Conservation (phyloP, 2,113 vertebrate genomes). For the Daphoenositta chrysoptera region DNA sequence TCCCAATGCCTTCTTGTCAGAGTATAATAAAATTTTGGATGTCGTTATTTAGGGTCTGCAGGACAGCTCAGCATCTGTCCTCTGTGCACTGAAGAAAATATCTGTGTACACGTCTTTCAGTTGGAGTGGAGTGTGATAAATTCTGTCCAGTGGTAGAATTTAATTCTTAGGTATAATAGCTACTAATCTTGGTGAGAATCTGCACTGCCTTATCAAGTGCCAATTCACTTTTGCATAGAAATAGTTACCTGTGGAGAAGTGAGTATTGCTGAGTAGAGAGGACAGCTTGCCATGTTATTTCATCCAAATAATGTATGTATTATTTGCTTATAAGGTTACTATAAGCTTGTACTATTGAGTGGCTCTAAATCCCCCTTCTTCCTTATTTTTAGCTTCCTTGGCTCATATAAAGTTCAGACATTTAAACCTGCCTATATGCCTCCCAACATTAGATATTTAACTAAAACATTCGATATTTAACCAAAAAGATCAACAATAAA, state of each 20-base stretch:
- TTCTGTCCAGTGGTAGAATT: not conserved
- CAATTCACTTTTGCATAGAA: not conserved
- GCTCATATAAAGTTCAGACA: not conserved
- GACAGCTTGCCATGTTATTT: not conserved
- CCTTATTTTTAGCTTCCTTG: not conserved
- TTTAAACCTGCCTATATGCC: not conserved
- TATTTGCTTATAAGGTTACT: not conserved
- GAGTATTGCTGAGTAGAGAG: not conserved
- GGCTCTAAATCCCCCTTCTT: not conserved
- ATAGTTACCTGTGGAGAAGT: not conserved
- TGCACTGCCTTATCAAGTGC: not conserved
- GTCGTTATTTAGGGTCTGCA: not conserved
- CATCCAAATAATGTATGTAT: not conserved
- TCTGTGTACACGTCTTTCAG: not conserved
- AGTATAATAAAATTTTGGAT: not conserved
- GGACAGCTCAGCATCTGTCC: not conserved
- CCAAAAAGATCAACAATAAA: too few species aligned
- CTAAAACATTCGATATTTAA: not conserved
- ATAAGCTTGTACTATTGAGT: not conserved
- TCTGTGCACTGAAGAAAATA: not conserved
- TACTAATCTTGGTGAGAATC: not conserved
- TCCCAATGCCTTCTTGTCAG: not conserved
- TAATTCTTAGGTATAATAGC: not conserved
- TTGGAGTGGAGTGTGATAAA: not conserved
- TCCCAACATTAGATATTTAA: not conserved